Evolutionary conservation across 2,797 vertebrate genomes (phyloP).

Genomic region (Aratinga solstitialis): DNA sequence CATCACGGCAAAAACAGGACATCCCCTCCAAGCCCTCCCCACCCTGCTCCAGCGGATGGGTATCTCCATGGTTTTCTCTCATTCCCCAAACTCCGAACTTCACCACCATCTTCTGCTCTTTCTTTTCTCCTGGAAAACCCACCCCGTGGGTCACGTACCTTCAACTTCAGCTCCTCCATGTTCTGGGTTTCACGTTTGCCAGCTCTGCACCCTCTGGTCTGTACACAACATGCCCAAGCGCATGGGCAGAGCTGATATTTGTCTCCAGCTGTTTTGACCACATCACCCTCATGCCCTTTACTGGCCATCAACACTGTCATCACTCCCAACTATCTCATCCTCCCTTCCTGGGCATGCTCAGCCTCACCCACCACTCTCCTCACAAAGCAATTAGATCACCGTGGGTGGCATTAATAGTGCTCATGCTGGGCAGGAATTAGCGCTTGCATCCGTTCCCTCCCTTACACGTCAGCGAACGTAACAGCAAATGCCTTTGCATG

Average conservation of each 20-base stretch:
- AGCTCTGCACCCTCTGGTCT: background rate
- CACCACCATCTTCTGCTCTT: background rate
- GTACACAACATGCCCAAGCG: fast-evolving
- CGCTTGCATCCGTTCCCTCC: background rate
- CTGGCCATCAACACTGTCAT: background rate
- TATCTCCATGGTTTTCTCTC: background rate
- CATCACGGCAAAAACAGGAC: background rate
- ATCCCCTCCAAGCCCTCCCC: background rate
- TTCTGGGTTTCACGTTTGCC: background rate
- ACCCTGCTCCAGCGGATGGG: background rate
- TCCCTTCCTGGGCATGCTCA: background rate
- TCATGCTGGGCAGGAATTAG: background rate
- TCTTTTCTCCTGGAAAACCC: background rate
- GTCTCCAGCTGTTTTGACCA: constrained; percentile 12
- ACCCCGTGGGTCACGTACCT: background rate
- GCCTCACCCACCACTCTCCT: background rate
- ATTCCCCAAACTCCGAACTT: background rate
- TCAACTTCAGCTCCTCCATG: background rate
- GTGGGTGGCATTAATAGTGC: background rate
- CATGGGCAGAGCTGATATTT: background rate
- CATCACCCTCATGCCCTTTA: background rate
- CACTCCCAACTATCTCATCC: constrained; percentile 21
- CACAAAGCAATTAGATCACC: background rate
- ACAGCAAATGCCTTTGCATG: background rate
- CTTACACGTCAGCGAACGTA: fast-evolving